Evolutionary conservation across 2,888 invertebrate species (phyloP), one percentile per base, ranked within the genome.

Genomic region (Reticulitermes lucifugus): DNA sequence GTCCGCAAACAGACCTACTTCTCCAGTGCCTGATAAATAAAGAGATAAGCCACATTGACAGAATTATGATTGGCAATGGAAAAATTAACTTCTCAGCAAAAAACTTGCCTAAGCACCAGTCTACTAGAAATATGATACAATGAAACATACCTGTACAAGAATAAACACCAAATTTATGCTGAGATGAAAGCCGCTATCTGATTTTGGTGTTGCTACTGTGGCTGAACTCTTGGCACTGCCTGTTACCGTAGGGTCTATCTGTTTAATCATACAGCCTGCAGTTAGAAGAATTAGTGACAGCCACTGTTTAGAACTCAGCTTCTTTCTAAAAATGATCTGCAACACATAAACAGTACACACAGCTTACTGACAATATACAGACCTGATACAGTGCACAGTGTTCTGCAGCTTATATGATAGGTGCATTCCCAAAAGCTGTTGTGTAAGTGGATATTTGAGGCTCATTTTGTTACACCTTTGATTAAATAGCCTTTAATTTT

Each of bases 201-300:
- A n/a, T 0, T n/a, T n/a, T 29, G 14, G 29, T 10, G 18, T 81
- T 6, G 22, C 21, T 3, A n/a, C 9, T 59, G 80, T 60, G n/a
- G 60, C 71, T 55, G 80, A 77, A 29, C 22, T 71, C 71, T 55
- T 80, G 9, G 71, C 73, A 21, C 80, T 60, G 14, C 71, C 35
- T 21, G 80, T 60, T 18, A 51, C 60, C 18, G 90, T 90, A 87
- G 91, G 93, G 89, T 92, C 94, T 70, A 97, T 91, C 90, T 98
- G 96, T 90, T 98, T 98, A 84, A 98, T 91, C 93, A 98, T 96
- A 90, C 98, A 98, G 18, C 98, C 98, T 21, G 95, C 87, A 0
- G 98, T 98, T 51, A 98, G 91, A 83, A 98, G 91, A 29, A 96
- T 90, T n/a, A 98, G 90, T 0, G 98, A 98, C 18, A 97, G 89